Evolutionary conservation across 2,888 invertebrate genomes (phyloP).

Genomic region (Luperina testacea): DNA sequence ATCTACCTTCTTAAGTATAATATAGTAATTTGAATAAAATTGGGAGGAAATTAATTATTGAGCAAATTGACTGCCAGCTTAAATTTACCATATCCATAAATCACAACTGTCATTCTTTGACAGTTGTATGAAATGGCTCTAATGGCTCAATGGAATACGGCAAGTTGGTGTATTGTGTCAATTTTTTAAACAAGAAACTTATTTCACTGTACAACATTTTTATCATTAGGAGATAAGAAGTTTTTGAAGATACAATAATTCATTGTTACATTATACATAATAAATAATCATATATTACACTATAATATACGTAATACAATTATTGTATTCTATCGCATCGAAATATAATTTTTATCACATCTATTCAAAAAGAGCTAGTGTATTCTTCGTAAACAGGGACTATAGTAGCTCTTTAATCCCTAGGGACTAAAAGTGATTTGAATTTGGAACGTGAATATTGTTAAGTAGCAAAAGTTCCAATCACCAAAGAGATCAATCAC

Average conservation of each 20-base stretch:
- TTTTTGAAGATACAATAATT: background rate
- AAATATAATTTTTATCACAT: background rate
- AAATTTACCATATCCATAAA: background rate
- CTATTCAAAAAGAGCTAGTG: too few species aligned
- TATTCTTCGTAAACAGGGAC: too few species aligned
- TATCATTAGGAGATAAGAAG: background rate
- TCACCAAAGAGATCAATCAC: too few species aligned
- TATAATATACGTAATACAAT: background rate
- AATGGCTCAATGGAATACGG: too few species aligned
- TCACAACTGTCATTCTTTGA: background rate
- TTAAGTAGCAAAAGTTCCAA: too few species aligned
- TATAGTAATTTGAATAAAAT: too few species aligned
- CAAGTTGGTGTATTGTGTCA: background rate
- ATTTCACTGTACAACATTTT: background rate
- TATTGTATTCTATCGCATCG: background rate
- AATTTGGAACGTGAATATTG: too few species aligned
- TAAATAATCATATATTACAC: background rate
- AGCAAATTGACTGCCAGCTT: slow-evolving; percentile 5
- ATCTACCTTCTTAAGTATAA: background rate
- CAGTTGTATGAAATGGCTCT: background rate
- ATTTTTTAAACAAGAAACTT: background rate
- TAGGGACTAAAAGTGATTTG: too few species aligned
- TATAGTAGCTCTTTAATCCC: too few species aligned
- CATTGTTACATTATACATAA: background rate
- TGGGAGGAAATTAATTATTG: background rate